phyloP scores from a whole-genome alignment of 64 coral and sea anemone species.

The Acropora tenuis region DNA sequence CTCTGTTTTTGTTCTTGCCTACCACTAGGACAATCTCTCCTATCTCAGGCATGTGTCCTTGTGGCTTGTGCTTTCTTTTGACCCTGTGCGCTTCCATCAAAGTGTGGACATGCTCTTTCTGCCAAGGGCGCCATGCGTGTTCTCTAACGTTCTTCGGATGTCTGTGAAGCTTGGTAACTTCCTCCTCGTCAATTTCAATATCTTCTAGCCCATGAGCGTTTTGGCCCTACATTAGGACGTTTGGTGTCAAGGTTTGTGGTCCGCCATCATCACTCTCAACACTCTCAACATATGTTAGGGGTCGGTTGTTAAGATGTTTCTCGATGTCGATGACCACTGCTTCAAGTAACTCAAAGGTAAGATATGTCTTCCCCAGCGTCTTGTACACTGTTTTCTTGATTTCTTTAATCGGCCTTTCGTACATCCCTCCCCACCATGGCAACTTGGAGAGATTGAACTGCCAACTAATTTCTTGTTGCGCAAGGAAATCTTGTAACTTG shows the following conservation, averaged over 20 bases:
- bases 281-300: constrained; percentile 15
- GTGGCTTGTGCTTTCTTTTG: constrained; percentile 36
- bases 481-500: constrained; percentile 48
- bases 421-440: constrained; percentile 77
- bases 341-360: constrained; percentile 49
- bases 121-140: no score
- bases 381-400: constrained; percentile 85
- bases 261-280: background rate
- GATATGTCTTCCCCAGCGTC: constrained; percentile 58
- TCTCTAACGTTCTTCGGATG: no score
- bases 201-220: constrained; percentile 18
- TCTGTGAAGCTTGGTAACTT: constrained; percentile 63
- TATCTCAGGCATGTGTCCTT: no score
- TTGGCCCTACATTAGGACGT: constrained; percentile 39
- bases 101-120: constrained; percentile 54
- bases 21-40: no score
- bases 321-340: constrained; percentile 72
- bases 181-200: constrained; percentile 35
- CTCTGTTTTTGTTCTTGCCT: no score
- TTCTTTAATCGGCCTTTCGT: constrained; percentile 57
- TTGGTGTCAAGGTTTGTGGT: background rate
- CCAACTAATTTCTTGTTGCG: constrained; percentile 53
- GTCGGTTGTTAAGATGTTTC: constrained; percentile 31
- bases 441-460: constrained; percentile 67
- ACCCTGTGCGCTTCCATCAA: constrained; percentile 69